A percentile compares a stretch with the other conserved stretches of the same genome.
phyloP scores from a whole-genome alignment of 2,113 vertebrate genomes.

The Larimichthys crocea region DNA sequence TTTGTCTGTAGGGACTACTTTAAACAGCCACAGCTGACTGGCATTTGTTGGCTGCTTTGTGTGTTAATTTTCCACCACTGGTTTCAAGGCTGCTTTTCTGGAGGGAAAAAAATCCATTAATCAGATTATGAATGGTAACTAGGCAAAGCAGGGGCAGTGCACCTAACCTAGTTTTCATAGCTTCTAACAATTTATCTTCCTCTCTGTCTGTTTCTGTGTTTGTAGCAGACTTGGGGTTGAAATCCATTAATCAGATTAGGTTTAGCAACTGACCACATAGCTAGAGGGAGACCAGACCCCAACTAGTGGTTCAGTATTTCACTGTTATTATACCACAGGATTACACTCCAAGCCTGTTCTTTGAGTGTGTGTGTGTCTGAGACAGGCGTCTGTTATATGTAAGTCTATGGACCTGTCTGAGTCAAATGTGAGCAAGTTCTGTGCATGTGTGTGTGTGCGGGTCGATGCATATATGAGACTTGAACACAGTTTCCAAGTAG shows the following conservation, averaged over 20 bases:
- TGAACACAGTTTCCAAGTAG: too few species aligned
- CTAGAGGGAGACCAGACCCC: slow-evolving; percentile 44
- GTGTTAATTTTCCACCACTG: slow-evolving; percentile 28
- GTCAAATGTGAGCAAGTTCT: neutral
- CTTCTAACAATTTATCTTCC: slow-evolving; percentile 41
- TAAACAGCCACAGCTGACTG: slow-evolving; percentile 1
- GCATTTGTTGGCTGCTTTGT: neutral
- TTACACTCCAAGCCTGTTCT: neutral
- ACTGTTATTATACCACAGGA: slow-evolving; percentile 33
- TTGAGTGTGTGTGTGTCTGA: slow-evolving; percentile 4
- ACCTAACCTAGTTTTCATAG: slow-evolving; percentile 46
- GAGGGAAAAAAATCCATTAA: slow-evolving; percentile 32
- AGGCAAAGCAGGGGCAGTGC: slow-evolving; percentile 30
- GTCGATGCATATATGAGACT: neutral
- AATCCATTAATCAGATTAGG: slow-evolving; percentile 70
- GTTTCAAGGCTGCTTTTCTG: neutral
- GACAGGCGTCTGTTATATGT: neutral
- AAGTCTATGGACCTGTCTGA: neutral
- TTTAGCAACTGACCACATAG: slow-evolving; percentile 54
- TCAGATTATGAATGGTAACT: slow-evolving; percentile 46
- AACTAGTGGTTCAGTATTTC: slow-evolving; percentile 31
- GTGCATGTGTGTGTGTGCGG: neutral
- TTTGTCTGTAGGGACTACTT: neutral
- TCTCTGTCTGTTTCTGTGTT: slow-evolving; percentile 28
- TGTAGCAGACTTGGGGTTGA: slow-evolving; percentile 35